Conservation (phyloP, 2,888 invertebrate species). For the Metopia argyrocephala region DNA sequence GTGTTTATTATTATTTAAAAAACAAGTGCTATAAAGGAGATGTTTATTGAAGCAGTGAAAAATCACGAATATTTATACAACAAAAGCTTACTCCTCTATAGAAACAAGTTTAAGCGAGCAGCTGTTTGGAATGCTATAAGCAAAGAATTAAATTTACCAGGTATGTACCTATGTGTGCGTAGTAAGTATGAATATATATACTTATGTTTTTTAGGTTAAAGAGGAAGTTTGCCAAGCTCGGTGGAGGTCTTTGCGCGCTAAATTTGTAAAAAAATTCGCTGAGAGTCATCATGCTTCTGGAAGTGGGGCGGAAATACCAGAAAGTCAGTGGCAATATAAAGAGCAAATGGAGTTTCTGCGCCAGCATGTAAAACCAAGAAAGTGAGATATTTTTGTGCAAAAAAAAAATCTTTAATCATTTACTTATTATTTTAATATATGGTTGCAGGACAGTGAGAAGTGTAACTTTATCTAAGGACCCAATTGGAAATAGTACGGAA, state of each 20-base stretch:
- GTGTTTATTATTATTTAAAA: neutral
- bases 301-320: too few species aligned
- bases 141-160: too few species aligned
- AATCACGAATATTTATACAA: too few species aligned
- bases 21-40: neutral
- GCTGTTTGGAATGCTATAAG: too few species aligned
- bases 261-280: constrained; percentile 4
- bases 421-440: too few species aligned
- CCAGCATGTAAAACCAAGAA: too few species aligned
- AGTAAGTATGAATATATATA: neutral
- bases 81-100: too few species aligned
- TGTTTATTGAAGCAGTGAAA: neutral
- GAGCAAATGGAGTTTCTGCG: too few species aligned
- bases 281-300: constrained; percentile 1
- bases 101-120: too few species aligned
- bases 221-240: neutral
- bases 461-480: neutral
- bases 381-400: constrained; percentile 4
- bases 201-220: neutral
- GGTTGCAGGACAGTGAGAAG: neutral
- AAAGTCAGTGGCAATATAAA: too few species aligned
- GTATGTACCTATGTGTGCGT: neutral
- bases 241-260: neutral
- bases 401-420: neutral
- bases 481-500: neutral